These are phyloP conservation scores for Drosophila serrata DNA, from an alignment of 1,140 invertebrate genomes.

Conservation along the genomic window DNA sequence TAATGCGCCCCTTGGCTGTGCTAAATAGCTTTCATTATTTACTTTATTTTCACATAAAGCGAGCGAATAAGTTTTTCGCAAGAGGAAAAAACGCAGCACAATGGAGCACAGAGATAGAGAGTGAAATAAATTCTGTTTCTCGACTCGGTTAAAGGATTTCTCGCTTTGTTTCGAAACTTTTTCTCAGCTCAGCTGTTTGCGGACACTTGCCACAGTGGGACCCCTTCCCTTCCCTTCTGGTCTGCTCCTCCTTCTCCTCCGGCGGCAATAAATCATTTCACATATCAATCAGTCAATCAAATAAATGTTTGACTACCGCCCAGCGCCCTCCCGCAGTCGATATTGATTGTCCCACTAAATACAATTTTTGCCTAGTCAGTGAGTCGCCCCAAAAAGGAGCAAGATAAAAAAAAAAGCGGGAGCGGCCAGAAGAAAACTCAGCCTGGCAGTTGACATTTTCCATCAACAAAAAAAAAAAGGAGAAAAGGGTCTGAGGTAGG, in stretches of 20 bases:
- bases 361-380: slow-evolving; percentile 69
- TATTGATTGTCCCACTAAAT: slow-evolving; percentile 72
- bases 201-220: slow-evolving; percentile 17
- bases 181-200: slow-evolving; percentile 26
- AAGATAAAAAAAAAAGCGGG: slow-evolving; percentile 15
- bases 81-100: slow-evolving; percentile 2
- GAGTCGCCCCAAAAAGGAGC: slow-evolving; percentile 27
- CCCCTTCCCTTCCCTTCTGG: neutral
- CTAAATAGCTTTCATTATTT: slow-evolving; percentile 83
- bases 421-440: slow-evolving; percentile 38
- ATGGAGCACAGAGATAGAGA: slow-evolving; percentile 21
- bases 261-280: slow-evolving; percentile 75
- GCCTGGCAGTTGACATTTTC: slow-evolving; percentile 77
- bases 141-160: slow-evolving; percentile 18
- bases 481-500: neutral
- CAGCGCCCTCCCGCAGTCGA: slow-evolving; percentile 23
- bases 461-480: slow-evolving; percentile 49
- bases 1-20: slow-evolving; percentile 72
- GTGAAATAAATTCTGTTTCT: slow-evolving; percentile 42
- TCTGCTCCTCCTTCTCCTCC: slow-evolving; percentile 8
- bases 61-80: slow-evolving; percentile 50
- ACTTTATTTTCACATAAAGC: slow-evolving; percentile 68
- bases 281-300: slow-evolving; percentile 83
- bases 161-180: slow-evolving; percentile 27
- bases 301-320: slow-evolving; percentile 66